Evolutionary conservation across 1,140 invertebrate genomes (phyloP).

Genomic region (Laupala kohalensis): DNA sequence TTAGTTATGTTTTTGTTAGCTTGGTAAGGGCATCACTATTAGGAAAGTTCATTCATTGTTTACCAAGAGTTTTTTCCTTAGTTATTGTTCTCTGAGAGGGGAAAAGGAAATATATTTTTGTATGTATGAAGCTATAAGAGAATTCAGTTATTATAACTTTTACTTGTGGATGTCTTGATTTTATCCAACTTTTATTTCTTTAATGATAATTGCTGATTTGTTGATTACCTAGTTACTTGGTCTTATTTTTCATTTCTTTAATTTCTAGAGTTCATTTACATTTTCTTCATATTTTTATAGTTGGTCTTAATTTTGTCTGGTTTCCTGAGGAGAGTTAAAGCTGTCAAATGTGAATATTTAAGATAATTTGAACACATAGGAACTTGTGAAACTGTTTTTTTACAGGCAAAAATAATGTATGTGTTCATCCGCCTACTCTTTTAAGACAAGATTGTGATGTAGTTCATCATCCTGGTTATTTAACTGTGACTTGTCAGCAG

Average conservation of each 20-base stretch:
- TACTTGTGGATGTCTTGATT: too few species aligned
- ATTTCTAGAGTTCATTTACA: background rate
- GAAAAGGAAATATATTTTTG: too few species aligned
- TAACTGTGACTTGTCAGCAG: slow-evolving; percentile 70
- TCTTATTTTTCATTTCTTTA: background rate
- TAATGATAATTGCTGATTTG: background rate
- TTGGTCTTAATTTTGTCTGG: background rate
- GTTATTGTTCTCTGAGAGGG: too few species aligned
- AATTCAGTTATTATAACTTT: too few species aligned
- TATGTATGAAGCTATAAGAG: too few species aligned
- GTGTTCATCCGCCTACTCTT: slow-evolving; percentile 80
- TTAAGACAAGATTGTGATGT: slow-evolving; percentile 64
- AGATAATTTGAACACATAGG: background rate
- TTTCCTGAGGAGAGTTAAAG: background rate
- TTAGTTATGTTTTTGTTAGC: too few species aligned
- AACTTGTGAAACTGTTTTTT: background rate
- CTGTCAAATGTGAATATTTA: background rate
- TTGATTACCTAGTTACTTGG: background rate
- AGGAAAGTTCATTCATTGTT: too few species aligned
- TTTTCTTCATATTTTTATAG: background rate
- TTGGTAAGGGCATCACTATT: too few species aligned
- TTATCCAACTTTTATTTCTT: too few species aligned
- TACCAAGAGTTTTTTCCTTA: too few species aligned
- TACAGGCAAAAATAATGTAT: slow-evolving; percentile 72
- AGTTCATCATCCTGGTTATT: slow-evolving; percentile 81